Conservation (phyloP, 2,888 invertebrate species). For the Dendrolimus houi region DNA sequence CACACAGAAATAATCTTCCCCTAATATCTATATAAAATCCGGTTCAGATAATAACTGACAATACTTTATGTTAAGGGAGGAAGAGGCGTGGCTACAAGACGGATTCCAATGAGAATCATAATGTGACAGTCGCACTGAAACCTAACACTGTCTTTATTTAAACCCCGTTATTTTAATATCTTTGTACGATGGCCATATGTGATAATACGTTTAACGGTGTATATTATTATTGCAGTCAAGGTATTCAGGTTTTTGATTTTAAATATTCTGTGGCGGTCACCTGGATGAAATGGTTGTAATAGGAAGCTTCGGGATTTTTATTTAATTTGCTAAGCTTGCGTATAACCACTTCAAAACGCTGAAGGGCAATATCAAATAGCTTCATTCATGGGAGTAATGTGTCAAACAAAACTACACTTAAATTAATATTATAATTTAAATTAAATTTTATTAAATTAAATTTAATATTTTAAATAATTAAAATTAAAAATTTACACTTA, state of each 20-base stretch:
- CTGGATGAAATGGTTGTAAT: no score
- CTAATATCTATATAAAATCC: slow-evolving; percentile 1
- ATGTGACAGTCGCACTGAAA: slow-evolving; percentile 39
- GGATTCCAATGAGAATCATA: slow-evolving; percentile 49
- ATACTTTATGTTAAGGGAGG: slow-evolving; percentile 35
- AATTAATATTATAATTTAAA: no score
- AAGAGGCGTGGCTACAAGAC: slow-evolving; percentile 66
- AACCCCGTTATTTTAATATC: neutral
- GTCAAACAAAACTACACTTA: no score
- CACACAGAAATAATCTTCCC: neutral
- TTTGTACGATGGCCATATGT: neutral
- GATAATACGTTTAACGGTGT: neutral
- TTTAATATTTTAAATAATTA: no score
- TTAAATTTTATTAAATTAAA: no score
- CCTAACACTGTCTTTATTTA: slow-evolving; percentile 39
- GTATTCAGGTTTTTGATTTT: neutral
- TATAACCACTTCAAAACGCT: no score
- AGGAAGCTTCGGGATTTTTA: no score
- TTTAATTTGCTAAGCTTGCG: no score
- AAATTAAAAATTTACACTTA: no score
- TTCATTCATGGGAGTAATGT: no score
- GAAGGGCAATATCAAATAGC: no score
- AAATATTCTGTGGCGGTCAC: no score
- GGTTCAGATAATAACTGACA: slow-evolving; percentile 43
- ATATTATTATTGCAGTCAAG: neutral